Percentiles rank a stretch among this genome's conserved stretches.
Conservation (phyloP, 2,888 invertebrate genomes). For the Teinopalpus imperialis region DNA sequence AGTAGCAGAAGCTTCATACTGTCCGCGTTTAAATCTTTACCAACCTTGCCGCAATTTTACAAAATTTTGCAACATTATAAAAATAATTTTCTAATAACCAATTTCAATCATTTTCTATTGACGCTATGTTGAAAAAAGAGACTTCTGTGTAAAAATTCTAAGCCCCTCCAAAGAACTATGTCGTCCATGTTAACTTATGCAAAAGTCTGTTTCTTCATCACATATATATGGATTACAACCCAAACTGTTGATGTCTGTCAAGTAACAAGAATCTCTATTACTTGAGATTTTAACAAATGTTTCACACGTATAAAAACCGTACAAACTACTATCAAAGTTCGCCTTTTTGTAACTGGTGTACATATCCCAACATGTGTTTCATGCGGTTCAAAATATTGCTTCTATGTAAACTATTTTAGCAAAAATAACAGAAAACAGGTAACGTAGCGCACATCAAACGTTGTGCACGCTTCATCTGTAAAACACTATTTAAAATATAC, state of each 20-base stretch:
- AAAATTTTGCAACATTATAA: slow-evolving; percentile 63
- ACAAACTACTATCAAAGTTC: slow-evolving; percentile 18
- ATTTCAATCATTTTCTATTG: slow-evolving; percentile 53
- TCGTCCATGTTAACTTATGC: background rate
- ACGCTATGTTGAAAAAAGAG: slow-evolving; percentile 50
- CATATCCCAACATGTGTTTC: slow-evolving; percentile 11
- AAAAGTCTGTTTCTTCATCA: slow-evolving; percentile 21
- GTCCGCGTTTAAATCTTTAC: too few species aligned
- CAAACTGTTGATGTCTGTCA: slow-evolving; percentile 1
- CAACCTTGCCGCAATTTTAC: too few species aligned
- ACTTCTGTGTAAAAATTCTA: slow-evolving; percentile 37
- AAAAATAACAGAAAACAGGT: slow-evolving; percentile 55
- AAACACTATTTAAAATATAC: slow-evolving; percentile 65
- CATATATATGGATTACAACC: slow-evolving; percentile 3
- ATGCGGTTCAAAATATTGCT: slow-evolving; percentile 22
- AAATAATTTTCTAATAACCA: slow-evolving; percentile 64
- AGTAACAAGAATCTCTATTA: slow-evolving; percentile 1
- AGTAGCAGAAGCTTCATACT: too few species aligned
- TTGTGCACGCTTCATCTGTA: slow-evolving; percentile 48
- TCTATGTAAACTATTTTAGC: slow-evolving; percentile 58
- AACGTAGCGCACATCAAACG: slow-evolving; percentile 53
- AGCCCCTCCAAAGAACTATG: background rate
- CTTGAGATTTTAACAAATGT: slow-evolving; percentile 6
- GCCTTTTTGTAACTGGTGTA: slow-evolving; percentile 10
- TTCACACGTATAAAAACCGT: slow-evolving; percentile 25